phyloP scores from a whole-genome alignment of 2,113 vertebrate species.

The Aplodontia rufa region DNA sequence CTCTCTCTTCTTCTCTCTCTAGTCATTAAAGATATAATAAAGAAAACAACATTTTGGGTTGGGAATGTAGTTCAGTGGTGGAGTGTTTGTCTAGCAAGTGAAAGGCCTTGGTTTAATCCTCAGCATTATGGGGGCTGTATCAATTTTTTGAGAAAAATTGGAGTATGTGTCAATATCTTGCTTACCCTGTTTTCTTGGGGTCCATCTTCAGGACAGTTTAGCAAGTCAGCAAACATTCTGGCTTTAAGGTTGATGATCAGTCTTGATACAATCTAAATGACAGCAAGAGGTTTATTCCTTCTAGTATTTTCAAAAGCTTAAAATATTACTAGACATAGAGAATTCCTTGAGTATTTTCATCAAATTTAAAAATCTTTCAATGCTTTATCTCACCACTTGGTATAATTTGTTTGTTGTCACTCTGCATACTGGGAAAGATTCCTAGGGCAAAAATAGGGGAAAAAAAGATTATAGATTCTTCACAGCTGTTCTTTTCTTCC shows the following conservation, averaged over 20 bases:
- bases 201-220: background rate
- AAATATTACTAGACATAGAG: background rate
- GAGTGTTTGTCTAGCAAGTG: too few species aligned
- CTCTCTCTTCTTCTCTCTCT: too few species aligned
- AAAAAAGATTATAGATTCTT: background rate
- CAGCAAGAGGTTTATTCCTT: background rate
- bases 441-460: background rate
- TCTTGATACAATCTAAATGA: background rate
- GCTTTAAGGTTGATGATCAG: background rate
- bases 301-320: background rate
- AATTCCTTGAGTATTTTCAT: background rate
- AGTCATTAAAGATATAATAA: background rate
- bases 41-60: background rate
- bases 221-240: background rate
- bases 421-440: background rate
- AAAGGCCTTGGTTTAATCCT: too few species aligned
- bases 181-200: background rate
- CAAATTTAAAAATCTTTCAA: background rate
- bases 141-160: background rate
- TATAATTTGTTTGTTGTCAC: slow-evolving; percentile 2
- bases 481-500: background rate
- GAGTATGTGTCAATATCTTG: background rate
- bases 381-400: background rate
- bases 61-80: too few species aligned
- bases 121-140: too few species aligned